Base-by-base conservation (phyloP, 2,888 invertebrate genomes). In the Flexamia atlantica region DNA sequence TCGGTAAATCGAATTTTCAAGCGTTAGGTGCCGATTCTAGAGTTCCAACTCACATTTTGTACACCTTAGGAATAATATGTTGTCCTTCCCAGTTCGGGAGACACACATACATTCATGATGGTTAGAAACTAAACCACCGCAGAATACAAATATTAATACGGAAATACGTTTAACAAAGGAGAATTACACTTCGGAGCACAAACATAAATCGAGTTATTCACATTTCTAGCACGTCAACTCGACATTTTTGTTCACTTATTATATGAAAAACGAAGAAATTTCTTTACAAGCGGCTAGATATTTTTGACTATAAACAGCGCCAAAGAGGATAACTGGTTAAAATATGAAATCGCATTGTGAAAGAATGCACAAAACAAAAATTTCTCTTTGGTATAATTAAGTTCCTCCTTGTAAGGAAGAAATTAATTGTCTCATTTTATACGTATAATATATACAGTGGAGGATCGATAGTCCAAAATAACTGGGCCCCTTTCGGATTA, bases 251-350 rank as follows among this genome's bases (percentile, higher is more conserved):
- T 76, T 50, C 76, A 76, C 76, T 46, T 76, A 76, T 76, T 76
- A 40, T n/a, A 42, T 76, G 40, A 76, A 76, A 76, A 76, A 76
- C 76, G 42, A 76, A 81, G 81, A 76, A 83, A 86, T 85, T 85
- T 83, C 84, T 84, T 86, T 74, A 83, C 83, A 85, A 84, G 87
- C 86, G 85, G 85, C 86, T 85, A 84, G 86, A 85, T 87, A 86
- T 85, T 85, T 85, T 84, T 83, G 85, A 87, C 87, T 87, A 87
- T 87, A 87, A 87, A 87, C 87, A 87, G 87, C 86, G 84, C 86
- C 87, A 85, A 84, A 86, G 87, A 85, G 85, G 93, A 90, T 76
- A 28, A 50, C 76, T 23, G 94, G 12, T 76, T 28, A 46, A 76
- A 76, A 50, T 50, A 42, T 46, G 30, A n/a, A 28, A 25, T 23